Evolutionary conservation across 2,797 vertebrate genomes (phyloP), one percentile per base, ranked within the genome.

Genomic region (Melopsittacus undulatus): DNA sequence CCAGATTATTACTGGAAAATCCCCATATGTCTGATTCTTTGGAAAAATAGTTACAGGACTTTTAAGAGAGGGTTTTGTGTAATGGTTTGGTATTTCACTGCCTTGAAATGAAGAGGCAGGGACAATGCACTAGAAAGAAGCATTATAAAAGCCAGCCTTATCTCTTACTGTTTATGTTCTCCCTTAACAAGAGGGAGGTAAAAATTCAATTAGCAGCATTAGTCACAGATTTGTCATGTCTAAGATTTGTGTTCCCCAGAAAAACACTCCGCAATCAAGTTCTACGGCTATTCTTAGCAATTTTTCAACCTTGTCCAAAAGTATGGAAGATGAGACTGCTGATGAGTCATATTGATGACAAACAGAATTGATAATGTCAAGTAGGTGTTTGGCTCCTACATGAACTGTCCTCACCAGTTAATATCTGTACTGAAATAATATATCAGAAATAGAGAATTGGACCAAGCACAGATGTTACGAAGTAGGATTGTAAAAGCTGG

Each of bases 251-350:
- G 48, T 70, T 97, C 75, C 93, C 61, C 46, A 59, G 87, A 82
- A 97, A 90, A 93, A 62, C 38, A 63, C 62, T 92, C 90, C 72
- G 51, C 89, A 93, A 66, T 87, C 70, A 92, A 88, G 54, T 95
- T 96, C 91, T 86, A 67, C 38, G 81, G 90, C 95, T 98, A 95
- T 97, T 97, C 84, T 97, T 97, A 97, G 96, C 46, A 52, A 27
- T 51, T 97, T 96, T 96, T 95, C 86, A 77, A 70, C 93, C 94
- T 92, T 90, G 42, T 46, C 56, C 3, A 5, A 77, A 91, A 89
- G n/a, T 46, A 75, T 86, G 80, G 93, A 96, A 96, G 93, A 80
- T 73, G 89, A 96, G 75, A 91, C 94, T 87, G 52, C 69, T 89
- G 75, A 46, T 95, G 96, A 92, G 48, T 93, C 90, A 96, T 15